Percentiles rank a stretch among this genome's conserved stretches.
These are phyloP conservation scores for Brachylomia viminalis DNA, from an alignment of 2,888 invertebrate genomes.

Conservation along the genomic window DNA sequence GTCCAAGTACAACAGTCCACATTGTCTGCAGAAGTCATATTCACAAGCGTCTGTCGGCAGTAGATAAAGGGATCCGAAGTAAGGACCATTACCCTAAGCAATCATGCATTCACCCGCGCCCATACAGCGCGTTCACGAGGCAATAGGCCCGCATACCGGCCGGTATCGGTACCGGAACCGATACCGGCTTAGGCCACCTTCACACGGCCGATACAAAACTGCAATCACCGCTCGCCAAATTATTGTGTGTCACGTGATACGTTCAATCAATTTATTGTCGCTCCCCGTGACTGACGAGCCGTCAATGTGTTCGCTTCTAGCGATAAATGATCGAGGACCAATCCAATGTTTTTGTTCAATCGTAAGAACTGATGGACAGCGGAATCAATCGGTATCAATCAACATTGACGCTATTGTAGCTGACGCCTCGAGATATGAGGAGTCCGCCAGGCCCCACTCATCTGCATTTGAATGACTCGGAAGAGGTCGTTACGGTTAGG, in stretches of 20 bases:
- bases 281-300: conserved; percentile 62
- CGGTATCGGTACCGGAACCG: background rate
- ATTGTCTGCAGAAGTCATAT: conserved; percentile 16
- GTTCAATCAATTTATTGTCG: conserved; percentile 62
- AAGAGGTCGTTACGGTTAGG: conserved; percentile 40
- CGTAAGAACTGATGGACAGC: conserved; percentile 57
- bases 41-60: conserved; percentile 12
- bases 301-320: conserved; percentile 53
- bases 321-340: conserved; percentile 65
- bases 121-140: conserved; percentile 27
- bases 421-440: conserved; percentile 47
- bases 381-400: conserved; percentile 56
- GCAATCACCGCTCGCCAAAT: conserved; percentile 43
- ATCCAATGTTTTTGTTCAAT: conserved; percentile 65
- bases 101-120: conserved; percentile 9
- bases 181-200: background rate
- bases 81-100: conserved; percentile 18
- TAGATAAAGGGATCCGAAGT: conserved; percentile 23
- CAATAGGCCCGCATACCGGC: conserved; percentile 42
- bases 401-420: conserved; percentile 52
- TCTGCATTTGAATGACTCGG: conserved; percentile 62
- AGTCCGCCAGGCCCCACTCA: conserved; percentile 26
- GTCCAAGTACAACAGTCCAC: conserved; percentile 2
- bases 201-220: conserved; percentile 24
- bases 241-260: conserved; percentile 37